Percentiles rank a stretch among this genome's conserved stretches.
Conservation (phyloP, 2,888 invertebrate genomes). For the Laspeyria flexula region DNA sequence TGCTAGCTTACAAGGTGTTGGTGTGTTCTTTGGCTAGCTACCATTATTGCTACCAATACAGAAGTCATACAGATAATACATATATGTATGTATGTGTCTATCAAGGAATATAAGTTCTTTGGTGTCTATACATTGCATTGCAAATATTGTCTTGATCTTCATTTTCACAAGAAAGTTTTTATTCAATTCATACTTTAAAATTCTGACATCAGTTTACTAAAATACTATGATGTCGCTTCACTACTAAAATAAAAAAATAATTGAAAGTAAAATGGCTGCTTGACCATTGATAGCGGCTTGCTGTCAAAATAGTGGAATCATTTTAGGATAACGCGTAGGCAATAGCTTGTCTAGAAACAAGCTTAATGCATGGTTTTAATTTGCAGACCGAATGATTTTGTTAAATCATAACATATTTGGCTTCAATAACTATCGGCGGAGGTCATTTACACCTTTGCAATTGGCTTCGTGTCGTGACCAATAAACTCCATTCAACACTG, state of each 20-base stretch:
- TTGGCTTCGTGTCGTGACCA: conserved; percentile 75
- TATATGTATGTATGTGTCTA: no score
- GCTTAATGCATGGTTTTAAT: conserved; percentile 51
- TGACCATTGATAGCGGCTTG: conserved; percentile 81
- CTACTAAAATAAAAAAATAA: conserved; percentile 36
- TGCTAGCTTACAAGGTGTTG: no score
- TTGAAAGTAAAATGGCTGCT: conserved; percentile 80
- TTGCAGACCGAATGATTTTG: conserved; percentile 62
- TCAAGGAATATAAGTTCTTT: no score
- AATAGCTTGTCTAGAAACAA: conserved; percentile 48
- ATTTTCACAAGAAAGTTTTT: no score
- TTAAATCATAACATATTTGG: conserved; percentile 53
- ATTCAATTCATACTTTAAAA: no score
- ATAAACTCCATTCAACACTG: conserved; percentile 57
- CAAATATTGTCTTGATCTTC: no score
- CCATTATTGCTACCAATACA: no score
- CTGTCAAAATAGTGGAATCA: conserved; percentile 82
- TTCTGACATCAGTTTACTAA: no score
- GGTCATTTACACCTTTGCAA: conserved; percentile 80
- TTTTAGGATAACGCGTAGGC: conserved; percentile 60
- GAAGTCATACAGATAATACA: no score
- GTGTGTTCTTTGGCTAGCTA: no score
- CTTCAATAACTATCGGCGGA: conserved; percentile 57
- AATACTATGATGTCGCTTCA: conserved; percentile 6
- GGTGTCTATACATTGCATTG: no score